Conservation (phyloP, 2,888 invertebrate species). For the Heliconius ethilla region DNA sequence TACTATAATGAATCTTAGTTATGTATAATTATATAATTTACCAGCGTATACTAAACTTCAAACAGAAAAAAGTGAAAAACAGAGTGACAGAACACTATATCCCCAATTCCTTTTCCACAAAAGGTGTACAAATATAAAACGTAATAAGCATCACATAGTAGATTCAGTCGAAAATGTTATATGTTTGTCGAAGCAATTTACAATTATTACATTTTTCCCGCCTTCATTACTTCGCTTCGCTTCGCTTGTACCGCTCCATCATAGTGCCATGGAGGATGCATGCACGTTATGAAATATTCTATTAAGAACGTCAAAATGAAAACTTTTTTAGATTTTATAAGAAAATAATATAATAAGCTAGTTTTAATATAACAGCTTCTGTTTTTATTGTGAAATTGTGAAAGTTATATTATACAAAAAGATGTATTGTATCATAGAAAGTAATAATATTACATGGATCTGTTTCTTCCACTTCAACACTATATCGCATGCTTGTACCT, state of each 20-base stretch:
- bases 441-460: not conserved
- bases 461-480: not conserved
- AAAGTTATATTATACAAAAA: not conserved
- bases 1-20: too few species aligned
- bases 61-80: not conserved
- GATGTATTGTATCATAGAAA: not conserved
- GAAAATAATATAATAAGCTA: not conserved
- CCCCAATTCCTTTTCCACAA: not conserved
- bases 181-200: constrained; percentile 15
- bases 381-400: not conserved
- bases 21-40: too few species aligned
- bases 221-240: constrained; percentile 34
- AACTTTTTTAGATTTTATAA: not conserved
- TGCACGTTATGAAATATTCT: constrained; percentile 31
- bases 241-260: constrained; percentile 40
- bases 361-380: not conserved
- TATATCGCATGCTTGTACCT: not conserved
- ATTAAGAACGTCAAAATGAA: constrained; percentile 17
- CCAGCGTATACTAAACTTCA: too few species aligned
- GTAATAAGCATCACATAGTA: not conserved
- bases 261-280: constrained; percentile 36
- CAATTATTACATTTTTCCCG: constrained; percentile 24
- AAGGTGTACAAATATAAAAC: not conserved
- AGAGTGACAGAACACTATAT: not conserved
- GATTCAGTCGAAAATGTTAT: constrained; percentile 2